Percentiles rank a stretch among this genome's conserved stretches.
These are phyloP conservation scores for Acanthurus lineatus DNA, from an alignment of 2,797 vertebrate genomes.

Conservation along the genomic window DNA sequence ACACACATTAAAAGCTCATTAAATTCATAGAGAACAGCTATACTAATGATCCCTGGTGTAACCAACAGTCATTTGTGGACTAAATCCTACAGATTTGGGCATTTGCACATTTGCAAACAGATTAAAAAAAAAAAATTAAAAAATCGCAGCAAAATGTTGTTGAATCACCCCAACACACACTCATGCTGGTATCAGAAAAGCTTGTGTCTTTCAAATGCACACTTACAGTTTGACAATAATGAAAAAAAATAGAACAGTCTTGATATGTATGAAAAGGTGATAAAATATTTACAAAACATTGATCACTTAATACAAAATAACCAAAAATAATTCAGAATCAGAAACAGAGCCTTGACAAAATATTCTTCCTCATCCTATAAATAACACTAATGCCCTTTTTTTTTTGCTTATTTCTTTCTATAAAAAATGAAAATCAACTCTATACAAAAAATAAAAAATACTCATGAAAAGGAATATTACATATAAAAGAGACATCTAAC, in stretches of 20 bases:
- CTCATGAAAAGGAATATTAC: slow-evolving; percentile 68
- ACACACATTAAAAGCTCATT: slow-evolving; percentile 70
- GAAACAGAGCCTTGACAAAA: slow-evolving; percentile 72
- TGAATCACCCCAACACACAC: slow-evolving; percentile 45
- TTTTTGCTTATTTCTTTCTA: slow-evolving; percentile 61
- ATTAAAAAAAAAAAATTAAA: background rate
- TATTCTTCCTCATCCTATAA: slow-evolving; percentile 82
- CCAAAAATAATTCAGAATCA: slow-evolving; percentile 59
- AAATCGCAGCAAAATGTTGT: slow-evolving; percentile 57
- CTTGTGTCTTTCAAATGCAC: slow-evolving; percentile 77
- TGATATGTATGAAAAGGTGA: slow-evolving; percentile 79
- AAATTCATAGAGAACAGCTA: slow-evolving; percentile 55
- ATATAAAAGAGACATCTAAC: slow-evolving; percentile 59
- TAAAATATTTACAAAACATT: slow-evolving; percentile 82
- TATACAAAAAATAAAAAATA: slow-evolving; percentile 79
- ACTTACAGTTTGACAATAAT: slow-evolving; percentile 63
- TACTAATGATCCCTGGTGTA: slow-evolving; percentile 68
- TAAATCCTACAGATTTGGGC: slow-evolving; percentile 60
- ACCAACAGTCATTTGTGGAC: slow-evolving; percentile 63
- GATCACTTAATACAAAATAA: slow-evolving; percentile 74
- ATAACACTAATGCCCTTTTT: slow-evolving; percentile 86
- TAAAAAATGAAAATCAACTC: slow-evolving; percentile 70
- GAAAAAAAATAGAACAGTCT: slow-evolving; percentile 58
- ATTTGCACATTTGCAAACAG: slow-evolving; percentile 41
- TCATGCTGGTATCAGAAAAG: slow-evolving; percentile 68